Base-by-base conservation (phyloP, 2,113 vertebrate genomes). In the Irena cyanogastra region DNA sequence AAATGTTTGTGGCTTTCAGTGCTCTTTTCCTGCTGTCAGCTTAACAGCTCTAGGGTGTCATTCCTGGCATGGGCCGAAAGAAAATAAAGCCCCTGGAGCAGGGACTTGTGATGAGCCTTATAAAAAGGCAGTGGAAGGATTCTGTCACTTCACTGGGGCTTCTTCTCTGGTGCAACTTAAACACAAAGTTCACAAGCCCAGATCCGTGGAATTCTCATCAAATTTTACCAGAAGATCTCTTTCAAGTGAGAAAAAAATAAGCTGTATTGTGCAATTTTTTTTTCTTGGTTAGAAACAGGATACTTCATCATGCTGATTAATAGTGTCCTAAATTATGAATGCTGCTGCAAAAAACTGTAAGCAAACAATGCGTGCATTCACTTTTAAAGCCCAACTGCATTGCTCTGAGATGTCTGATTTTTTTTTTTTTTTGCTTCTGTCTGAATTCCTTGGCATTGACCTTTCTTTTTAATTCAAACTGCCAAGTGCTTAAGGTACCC, bases 121-220 rank as follows among this genome's bases (percentile, higher is more conserved):
- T 1, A 13, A n/a, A 77, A 69, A 56, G 26, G 26, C 35, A 31
- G 61, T 5, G 1, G 26, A 44, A 50, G 13, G 24, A 24, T 15
- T 12, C 9, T 35, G 0, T 22, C 24, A 20, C 23, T 56, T 21
- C 0, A 0, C 0, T 24, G 49, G 4, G 23, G 33, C 14, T 53
- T 83, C 57, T 71, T 42, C 7, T 57, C 42, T 70, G 16, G 10
- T 44, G 54, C n/a, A 83, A 27, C 15, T 56, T 33, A 33, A 77
- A 64, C 1, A 2, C 44, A 64, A 59, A 78, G 9, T 30, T 76
- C 53, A 59, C 57, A 53, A 56, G 31, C 20, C 2, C 22, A 26
- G 9, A 15, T 21, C 65, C 54, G 27, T 77, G 50, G 33, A 41
- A 49, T 56, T 59, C 33, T 64, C n/a, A 6, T 41, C 49, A 39